phyloP scores from a whole-genome alignment of 1,140 invertebrate species.

The Hyposmocoma kahamanoa region DNA sequence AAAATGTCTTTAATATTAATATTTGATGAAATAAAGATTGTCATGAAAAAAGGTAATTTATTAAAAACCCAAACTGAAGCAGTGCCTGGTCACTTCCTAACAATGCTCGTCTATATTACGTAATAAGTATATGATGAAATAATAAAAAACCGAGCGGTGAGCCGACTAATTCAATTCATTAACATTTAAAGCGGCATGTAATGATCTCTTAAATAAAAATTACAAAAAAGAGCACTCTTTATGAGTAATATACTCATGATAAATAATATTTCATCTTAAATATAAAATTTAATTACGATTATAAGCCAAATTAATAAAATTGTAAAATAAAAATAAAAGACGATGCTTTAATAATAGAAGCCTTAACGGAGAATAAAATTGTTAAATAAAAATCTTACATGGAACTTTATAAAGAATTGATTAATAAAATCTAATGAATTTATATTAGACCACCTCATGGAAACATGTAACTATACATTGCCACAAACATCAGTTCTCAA shows the following conservation, averaged over 20 bases:
- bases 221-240: constrained; percentile 8
- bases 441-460: constrained; percentile 58
- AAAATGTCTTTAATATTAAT: constrained; percentile 64
- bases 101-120: constrained; percentile 39
- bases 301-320: constrained; percentile 4
- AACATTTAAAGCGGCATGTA: not conserved
- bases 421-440: constrained; percentile 43
- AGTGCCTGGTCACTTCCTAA: constrained; percentile 24
- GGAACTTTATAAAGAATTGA: constrained; percentile 45
- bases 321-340: constrained; percentile 28
- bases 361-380: constrained; percentile 39
- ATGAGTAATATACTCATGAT: constrained; percentile 14
- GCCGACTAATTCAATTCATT: not conserved
- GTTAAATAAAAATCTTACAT: constrained; percentile 55
- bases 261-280: constrained; percentile 11
- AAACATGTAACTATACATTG: constrained; percentile 38
- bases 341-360: constrained; percentile 51
- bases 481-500: constrained; percentile 46
- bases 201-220: not conserved
- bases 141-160: too few relatives aligned
- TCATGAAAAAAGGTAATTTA: constrained; percentile 30
- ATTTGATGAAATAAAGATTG: constrained; percentile 43
- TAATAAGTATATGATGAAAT: too few relatives aligned
- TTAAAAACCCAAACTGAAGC: constrained; percentile 44
- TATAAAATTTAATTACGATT: constrained; percentile 3